Percentiles rank a stretch among this genome's conserved stretches.
These are phyloP conservation scores for Tautogolabrus adspersus DNA, from an alignment of 2,113 vertebrate genomes.

Conservation along the genomic window DNA sequence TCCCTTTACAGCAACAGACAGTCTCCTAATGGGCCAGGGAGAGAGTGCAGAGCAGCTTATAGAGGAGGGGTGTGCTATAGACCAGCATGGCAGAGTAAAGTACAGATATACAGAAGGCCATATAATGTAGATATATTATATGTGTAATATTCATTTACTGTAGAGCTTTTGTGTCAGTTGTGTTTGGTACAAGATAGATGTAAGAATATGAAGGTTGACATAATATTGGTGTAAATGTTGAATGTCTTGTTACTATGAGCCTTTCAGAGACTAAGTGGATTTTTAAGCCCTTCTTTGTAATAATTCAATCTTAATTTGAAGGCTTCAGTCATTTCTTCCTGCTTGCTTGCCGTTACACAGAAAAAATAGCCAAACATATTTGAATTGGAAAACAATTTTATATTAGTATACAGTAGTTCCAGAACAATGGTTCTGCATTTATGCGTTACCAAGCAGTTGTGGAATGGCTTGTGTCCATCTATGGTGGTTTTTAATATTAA, in stretches of 20 bases:
- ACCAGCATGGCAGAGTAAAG: background rate
- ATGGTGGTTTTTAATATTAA: background rate
- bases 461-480: background rate
- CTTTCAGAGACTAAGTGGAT: background rate
- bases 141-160: background rate
- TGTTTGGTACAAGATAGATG: background rate
- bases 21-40: constrained; percentile 36
- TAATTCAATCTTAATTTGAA: background rate
- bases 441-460: background rate
- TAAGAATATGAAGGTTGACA: background rate
- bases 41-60: background rate
- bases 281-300: no score
- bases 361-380: background rate
- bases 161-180: background rate
- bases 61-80: background rate
- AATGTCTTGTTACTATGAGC: background rate
- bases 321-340: no score
- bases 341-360: background rate
- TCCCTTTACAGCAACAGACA: constrained; percentile 42
- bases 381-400: background rate
- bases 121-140: background rate
- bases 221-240: background rate
- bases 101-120: background rate
- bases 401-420: background rate
- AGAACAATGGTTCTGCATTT: background rate